Evolutionary conservation across 2,797 vertebrate genomes (phyloP).

Genomic region (Malacoraja senta): DNA sequence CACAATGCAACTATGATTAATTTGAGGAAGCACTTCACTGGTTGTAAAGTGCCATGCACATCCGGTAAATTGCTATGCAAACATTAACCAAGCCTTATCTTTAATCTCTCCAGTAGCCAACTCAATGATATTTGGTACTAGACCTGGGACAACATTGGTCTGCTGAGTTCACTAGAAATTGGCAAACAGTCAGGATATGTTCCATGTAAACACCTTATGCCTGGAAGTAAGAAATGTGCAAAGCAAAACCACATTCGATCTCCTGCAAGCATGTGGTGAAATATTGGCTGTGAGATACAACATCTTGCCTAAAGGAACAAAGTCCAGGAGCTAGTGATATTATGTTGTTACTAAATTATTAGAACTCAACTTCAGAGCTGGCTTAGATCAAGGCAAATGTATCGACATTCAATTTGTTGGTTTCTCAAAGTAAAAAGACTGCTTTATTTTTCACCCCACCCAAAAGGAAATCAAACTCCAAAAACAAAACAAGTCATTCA

Average conservation of each 20-base stretch:
- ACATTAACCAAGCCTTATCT: neutral
- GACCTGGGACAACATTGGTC: neutral
- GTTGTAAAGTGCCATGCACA: too few species aligned
- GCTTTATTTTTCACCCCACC: neutral
- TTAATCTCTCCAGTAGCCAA: neutral
- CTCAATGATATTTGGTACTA: neutral
- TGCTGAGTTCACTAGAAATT: neutral
- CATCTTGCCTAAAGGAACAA: neutral
- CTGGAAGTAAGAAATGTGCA: neutral
- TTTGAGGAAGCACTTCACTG: too few species aligned
- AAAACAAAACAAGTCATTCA: conserved; percentile 23
- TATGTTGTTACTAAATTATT: conserved; percentile 2
- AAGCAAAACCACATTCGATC: neutral
- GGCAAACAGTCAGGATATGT: neutral
- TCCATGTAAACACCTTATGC: neutral
- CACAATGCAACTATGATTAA: too few species aligned
- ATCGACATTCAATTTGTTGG: neutral
- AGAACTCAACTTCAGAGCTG: neutral
- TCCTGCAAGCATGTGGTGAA: neutral
- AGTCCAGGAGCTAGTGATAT: neutral
- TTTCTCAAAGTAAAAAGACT: neutral
- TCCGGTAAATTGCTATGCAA: too few species aligned
- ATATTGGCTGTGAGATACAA: neutral
- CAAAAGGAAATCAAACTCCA: neutral
- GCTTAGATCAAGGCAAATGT: neutral